Conservation (phyloP, 2,113 vertebrate genomes). For the Hyaena hyaena region DNA sequence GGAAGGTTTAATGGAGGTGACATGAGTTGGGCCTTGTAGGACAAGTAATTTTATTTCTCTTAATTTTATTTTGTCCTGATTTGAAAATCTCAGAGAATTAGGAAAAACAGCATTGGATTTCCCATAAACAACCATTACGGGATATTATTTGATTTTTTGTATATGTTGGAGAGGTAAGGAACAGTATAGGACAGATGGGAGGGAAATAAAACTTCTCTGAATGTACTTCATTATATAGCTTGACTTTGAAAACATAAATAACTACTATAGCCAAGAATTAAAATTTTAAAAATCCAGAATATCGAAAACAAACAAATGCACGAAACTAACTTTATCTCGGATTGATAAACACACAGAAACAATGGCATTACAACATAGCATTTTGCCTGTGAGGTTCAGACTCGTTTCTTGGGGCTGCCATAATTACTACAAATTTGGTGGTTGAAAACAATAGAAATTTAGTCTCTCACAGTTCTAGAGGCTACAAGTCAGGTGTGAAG, state of each 20-base stretch:
- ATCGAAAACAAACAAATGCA: background rate
- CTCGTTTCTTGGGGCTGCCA: background rate
- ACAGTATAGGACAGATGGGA: background rate
- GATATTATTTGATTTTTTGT: background rate
- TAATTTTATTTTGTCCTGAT: slow-evolving; percentile 29
- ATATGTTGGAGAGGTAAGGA: background rate
- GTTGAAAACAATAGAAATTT: background rate
- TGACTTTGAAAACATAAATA: slow-evolving; percentile 36
- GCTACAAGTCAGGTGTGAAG: background rate
- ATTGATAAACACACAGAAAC: background rate
- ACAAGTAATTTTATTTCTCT: background rate
- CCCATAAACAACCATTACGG: background rate
- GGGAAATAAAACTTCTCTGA: background rate
- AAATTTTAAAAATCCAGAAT: slow-evolving; percentile 37
- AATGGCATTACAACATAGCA: background rate
- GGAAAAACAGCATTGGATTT: slow-evolving; percentile 38
- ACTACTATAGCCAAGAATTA: background rate
- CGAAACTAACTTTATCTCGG: background rate
- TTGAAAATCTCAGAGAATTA: slow-evolving; percentile 47
- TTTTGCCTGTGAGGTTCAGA: background rate
- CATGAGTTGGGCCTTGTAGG: background rate
- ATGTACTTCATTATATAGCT: background rate
- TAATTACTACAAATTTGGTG: background rate
- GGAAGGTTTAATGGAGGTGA: background rate
- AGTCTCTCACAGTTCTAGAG: background rate